Evolutionary conservation across 2,797 vertebrate species (phyloP).

Genomic region (Prunella strophiata): DNA sequence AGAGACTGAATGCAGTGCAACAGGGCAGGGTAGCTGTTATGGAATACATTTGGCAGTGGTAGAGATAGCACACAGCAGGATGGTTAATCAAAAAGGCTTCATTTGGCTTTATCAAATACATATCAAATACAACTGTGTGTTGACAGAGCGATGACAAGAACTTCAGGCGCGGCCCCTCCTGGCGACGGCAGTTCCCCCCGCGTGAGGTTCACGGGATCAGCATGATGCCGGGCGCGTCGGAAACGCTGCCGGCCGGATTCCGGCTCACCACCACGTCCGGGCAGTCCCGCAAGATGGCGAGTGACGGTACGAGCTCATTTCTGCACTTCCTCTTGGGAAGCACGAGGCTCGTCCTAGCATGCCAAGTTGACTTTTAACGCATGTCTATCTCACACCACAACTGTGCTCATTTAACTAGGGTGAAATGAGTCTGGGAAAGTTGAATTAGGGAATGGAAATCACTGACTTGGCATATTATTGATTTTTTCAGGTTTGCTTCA

Average conservation of each 20-base stretch:
- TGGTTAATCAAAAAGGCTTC: background rate
- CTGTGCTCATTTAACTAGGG: background rate
- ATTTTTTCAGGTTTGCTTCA: background rate
- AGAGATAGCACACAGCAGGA: background rate
- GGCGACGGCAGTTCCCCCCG: slow-evolving; percentile 95
- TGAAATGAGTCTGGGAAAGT: background rate
- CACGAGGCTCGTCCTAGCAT: background rate
- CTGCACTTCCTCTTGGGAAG: background rate
- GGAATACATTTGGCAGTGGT: background rate
- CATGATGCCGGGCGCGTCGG: slow-evolving; percentile 98
- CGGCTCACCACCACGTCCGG: slow-evolving; percentile 93
- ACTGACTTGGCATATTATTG: background rate
- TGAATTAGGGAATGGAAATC: background rate
- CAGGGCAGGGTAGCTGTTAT: background rate
- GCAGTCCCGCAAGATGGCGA: slow-evolving; percentile 90
- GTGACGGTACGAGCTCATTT: slow-evolving; percentile 83
- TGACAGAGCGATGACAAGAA: slow-evolving; percentile 89
- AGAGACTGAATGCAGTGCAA: background rate
- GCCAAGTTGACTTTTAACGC: background rate
- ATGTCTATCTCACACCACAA: background rate
- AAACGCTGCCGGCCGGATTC: slow-evolving; percentile 96
- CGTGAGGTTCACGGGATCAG: slow-evolving; percentile 96
- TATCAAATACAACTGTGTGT: background rate
- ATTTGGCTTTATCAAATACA: background rate
- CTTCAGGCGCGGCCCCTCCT: slow-evolving; percentile 89